A percentile compares a stretch with the other conserved stretches of the same genome.
Evolutionary conservation across 1,140 invertebrate species (phyloP).

Genomic region (Zophobas morio): DNA sequence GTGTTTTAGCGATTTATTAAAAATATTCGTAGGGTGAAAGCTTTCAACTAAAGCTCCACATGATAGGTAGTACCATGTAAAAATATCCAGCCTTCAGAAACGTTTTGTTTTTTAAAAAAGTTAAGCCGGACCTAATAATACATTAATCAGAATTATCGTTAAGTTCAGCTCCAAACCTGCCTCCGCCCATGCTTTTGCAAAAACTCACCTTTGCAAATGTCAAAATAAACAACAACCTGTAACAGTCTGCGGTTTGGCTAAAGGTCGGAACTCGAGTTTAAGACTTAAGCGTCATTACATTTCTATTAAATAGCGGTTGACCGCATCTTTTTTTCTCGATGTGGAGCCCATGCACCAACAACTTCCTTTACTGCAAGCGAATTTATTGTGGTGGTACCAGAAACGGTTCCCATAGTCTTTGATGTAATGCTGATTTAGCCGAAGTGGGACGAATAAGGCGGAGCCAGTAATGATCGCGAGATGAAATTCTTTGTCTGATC

Average conservation of each 20-base stretch:
- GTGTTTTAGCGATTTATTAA: too few species aligned
- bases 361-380: conserved; percentile 1
- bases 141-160: too few species aligned
- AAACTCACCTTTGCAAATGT: conserved; percentile 39
- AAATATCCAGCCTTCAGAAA: too few species aligned
- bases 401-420: conserved; percentile 1
- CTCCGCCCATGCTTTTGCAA: neutral
- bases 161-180: too few species aligned
- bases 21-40: too few species aligned
- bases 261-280: conserved; percentile 24
- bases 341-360: neutral
- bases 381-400: neutral
- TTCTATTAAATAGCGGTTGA: conserved; percentile 42
- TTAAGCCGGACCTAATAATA: too few species aligned
- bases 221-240: conserved; percentile 38
- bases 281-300: neutral
- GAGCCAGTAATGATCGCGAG: conserved; percentile 48
- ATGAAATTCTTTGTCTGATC: conserved; percentile 46
- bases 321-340: conserved; percentile 11
- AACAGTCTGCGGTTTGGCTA: conserved; percentile 17
- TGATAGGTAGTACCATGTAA: too few species aligned
- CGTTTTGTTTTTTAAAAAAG: too few species aligned
- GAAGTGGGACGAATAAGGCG: conserved; percentile 45
- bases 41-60: too few species aligned
- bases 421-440: conserved; percentile 2